These are phyloP conservation scores for Pseudochirops corinnae DNA, from an alignment of 2,797 vertebrate genomes.

Conservation along the genomic window DNA sequence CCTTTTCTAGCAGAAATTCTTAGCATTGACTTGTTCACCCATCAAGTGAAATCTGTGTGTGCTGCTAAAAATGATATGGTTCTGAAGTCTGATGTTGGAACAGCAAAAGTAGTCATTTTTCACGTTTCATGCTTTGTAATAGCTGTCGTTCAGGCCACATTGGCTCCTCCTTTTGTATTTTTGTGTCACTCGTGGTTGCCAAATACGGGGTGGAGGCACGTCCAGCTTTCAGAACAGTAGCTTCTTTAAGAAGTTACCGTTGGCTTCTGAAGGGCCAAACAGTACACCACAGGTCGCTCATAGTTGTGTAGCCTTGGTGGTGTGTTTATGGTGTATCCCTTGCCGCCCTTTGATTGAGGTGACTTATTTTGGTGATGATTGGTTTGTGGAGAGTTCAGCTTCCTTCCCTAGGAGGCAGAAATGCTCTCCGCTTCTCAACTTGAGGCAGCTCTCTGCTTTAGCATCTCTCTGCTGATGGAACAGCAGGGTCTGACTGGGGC, in stretches of 20 bases:
- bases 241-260: not conserved
- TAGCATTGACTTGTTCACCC: not conserved
- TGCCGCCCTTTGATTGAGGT: not conserved
- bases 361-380: not conserved
- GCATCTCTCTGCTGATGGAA: not conserved
- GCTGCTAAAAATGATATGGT: constrained; percentile 12
- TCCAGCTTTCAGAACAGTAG: not conserved
- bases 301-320: not conserved
- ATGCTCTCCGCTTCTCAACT: not conserved
- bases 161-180: not conserved
- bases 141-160: not conserved
- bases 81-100: not conserved
- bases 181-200: not conserved
- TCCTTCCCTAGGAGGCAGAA: not conserved
- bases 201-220: not conserved
- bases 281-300: not conserved
- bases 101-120: not conserved
- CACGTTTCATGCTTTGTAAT: not conserved
- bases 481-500: not conserved
- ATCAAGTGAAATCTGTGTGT: not conserved
- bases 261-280: constrained; percentile 14
- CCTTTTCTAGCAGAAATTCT: not conserved
- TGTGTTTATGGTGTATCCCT: not conserved
- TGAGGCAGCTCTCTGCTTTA: not conserved
- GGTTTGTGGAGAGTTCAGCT: not conserved